phyloP scores from a whole-genome alignment of 1,140 invertebrate genomes.

The Neodiprion fabricii region DNA sequence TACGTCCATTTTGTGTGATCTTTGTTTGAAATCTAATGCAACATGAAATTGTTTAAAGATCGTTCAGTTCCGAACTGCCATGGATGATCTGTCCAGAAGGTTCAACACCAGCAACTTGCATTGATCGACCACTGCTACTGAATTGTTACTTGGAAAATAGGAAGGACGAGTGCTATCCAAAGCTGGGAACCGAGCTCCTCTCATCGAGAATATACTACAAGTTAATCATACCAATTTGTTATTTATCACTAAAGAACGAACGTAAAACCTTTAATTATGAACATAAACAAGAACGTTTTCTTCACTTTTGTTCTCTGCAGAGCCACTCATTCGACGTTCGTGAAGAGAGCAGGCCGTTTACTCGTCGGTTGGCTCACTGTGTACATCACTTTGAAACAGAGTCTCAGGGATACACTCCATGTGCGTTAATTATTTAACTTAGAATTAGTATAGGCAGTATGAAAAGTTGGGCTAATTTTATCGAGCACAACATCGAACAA shows the following conservation, averaged over 20 bases:
- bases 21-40: not conserved
- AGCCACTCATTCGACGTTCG: not conserved
- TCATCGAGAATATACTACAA: conserved; percentile 3
- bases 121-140: not conserved
- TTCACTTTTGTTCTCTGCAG: not conserved
- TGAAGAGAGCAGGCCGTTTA: not conserved
- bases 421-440: not conserved
- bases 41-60: not conserved
- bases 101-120: not conserved
- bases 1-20: no score
- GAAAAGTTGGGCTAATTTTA: no score
- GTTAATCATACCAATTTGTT: not conserved
- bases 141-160: not conserved
- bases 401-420: not conserved
- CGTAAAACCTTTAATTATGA: not conserved
- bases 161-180: not conserved
- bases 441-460: no score
- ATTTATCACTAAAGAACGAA: no score
- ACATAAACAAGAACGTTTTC: not conserved
- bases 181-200: not conserved
- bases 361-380: not conserved
- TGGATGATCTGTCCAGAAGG: not conserved
- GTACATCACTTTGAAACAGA: not conserved
- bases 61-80: not conserved
- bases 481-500: no score